Evolutionary conservation across 2,113 vertebrate genomes (phyloP).

Genomic region (Mobula birostris): DNA sequence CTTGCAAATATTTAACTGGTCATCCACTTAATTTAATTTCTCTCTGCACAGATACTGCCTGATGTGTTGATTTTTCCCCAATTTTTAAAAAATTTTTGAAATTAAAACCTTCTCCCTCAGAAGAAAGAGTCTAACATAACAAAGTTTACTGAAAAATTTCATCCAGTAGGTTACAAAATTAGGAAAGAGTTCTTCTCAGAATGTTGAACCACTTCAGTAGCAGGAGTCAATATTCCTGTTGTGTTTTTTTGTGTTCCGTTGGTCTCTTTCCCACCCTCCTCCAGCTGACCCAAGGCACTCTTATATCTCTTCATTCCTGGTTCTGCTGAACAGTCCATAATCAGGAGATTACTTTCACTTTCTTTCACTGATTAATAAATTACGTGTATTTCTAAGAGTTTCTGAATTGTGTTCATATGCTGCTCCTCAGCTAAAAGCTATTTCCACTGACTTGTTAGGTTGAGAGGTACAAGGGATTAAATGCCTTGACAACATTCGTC

Average conservation of each 20-base stretch:
- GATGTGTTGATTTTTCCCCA: too few relatives aligned
- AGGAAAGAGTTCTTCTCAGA: neutral
- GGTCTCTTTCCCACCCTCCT: neutral
- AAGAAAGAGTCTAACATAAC: too few relatives aligned
- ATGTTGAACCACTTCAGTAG: neutral
- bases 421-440: neutral
- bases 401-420: neutral
- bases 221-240: neutral
- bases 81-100: too few relatives aligned
- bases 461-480: conserved; percentile 2
- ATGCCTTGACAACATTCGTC: neutral
- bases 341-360: neutral
- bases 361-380: neutral
- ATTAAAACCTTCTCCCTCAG: too few relatives aligned
- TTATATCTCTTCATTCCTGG: neutral
- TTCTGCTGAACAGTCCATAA: too few relatives aligned
- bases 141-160: neutral
- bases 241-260: neutral
- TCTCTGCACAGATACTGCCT: too few relatives aligned
- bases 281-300: neutral
- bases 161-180: neutral
- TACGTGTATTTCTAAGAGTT: neutral
- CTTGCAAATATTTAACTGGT: neutral
- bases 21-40: neutral
- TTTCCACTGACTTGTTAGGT: neutral